Evolutionary conservation across 2,888 invertebrate species (phyloP), one percentile per base, ranked within the genome.

Genomic region (Linnaemya vulpina): DNA sequence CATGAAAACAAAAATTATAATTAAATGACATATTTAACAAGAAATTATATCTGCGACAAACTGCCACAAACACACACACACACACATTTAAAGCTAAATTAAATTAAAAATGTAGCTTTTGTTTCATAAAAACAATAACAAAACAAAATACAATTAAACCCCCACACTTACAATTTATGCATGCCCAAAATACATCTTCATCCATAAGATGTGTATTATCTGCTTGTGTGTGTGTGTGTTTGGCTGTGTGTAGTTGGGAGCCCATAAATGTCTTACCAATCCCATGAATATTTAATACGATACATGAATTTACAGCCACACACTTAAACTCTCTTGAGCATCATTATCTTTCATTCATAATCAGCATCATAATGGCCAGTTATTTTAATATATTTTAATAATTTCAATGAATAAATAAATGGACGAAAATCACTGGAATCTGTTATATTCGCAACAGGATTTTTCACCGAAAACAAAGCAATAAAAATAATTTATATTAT

Each of bases 301-400:
- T 60, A 65, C 25, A 71, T 55, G n/a, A 60, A 68, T 53, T 62
- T 75, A 62, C 43, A 75, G 58, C 51, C 58, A 75, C 30, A 75
- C 74, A 55, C 46, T 73, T 74, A 58, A 62, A 17, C 43, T 79
- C 86, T 79, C 87, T 65, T 53, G 83, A 87, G 88, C 87, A 87
- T 87, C 90, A 90, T 90, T 82, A 82, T 38, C 63, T 79, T 82
- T 84, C 88, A 89, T 90, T 88, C 88, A 90, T 90, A 90, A 89
- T 89, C 88, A 89, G 89, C 90, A 90, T 90, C 87, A 88, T 89
- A 90, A 90, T 90, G 89, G 88, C 89, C 87, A 88, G 89, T 90
- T 89, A 89, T 89, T 87, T 89, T 89, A 90, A 90, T 90, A 89
- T 89, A 89, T 89, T 90, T 89, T 89, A 90, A 89, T 90, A 90